phyloP scores from a whole-genome alignment of 2,888 invertebrate genomes.

The Resseliella maxima region DNA sequence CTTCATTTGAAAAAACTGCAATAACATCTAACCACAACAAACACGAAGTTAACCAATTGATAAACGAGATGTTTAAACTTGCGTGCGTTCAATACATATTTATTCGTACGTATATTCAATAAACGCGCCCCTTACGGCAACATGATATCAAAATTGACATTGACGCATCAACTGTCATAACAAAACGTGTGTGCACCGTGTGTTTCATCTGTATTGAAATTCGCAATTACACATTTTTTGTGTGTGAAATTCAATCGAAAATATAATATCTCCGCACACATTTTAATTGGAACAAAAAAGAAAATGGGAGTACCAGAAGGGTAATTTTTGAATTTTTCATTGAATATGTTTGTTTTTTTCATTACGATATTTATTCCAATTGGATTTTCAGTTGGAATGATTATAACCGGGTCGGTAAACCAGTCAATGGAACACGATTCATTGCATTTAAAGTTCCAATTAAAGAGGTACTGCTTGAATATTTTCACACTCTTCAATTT shows the following conservation, averaged over 20 bases:
- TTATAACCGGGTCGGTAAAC: conserved; percentile 68
- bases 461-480: neutral
- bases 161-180: neutral
- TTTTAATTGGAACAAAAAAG: neutral
- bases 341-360: neutral
- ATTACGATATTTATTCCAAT: neutral
- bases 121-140: neutral
- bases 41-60: too few species aligned
- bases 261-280: too few species aligned
- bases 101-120: too few species aligned
- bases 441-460: conserved; percentile 73
- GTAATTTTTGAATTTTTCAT: neutral
- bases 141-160: neutral
- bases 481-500: too few species aligned
- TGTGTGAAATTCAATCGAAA: too few species aligned
- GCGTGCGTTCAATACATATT: too few species aligned
- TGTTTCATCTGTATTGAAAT: neutral
- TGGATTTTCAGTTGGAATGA: conserved; percentile 66
- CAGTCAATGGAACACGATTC: conserved; percentile 70
- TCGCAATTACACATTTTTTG: too few species aligned
- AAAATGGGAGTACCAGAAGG: conserved; percentile 17
- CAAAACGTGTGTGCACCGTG: neutral
- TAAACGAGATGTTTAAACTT: too few species aligned
- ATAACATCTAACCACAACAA: too few species aligned
- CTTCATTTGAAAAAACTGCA: too few species aligned